Evolutionary conservation across 2,113 vertebrate genomes (phyloP).

Genomic region (Antechinus stuartii): DNA sequence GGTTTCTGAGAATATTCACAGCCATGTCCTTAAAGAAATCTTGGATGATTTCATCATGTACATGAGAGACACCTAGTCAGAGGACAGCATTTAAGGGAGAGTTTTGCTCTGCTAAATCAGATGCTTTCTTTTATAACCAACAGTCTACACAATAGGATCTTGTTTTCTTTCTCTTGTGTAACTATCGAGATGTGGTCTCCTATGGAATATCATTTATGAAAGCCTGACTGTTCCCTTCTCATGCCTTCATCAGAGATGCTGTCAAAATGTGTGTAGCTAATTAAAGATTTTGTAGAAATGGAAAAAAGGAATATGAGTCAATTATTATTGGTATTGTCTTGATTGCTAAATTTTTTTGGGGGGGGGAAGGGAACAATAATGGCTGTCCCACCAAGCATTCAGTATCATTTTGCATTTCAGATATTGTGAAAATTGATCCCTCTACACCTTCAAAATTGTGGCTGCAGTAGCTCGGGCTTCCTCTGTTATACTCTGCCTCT

Average conservation of each 20-base stretch:
- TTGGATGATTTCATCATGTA: background rate
- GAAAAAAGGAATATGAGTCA: background rate
- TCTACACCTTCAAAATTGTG: background rate
- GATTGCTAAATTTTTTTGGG: background rate
- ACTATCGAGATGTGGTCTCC: background rate
- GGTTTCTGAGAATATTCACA: slow-evolving; percentile 62
- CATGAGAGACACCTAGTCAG: background rate
- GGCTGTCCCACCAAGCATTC: background rate
- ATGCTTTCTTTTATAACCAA: background rate
- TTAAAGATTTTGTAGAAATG: background rate
- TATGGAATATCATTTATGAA: background rate
- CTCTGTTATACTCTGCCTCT: background rate
- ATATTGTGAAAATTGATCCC: background rate
- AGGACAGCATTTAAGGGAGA: background rate
- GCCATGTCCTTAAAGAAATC: background rate
- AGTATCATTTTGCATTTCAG: background rate
- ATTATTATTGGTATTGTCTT: background rate
- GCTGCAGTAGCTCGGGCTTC: background rate
- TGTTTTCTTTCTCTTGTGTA: background rate
- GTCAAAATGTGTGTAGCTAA: background rate
- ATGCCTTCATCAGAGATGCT: background rate
- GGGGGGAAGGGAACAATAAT: background rate
- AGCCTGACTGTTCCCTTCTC: slow-evolving; percentile 1
- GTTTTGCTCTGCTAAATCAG: background rate
- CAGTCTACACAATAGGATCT: background rate